phyloP scores from a whole-genome alignment of 2,888 invertebrate genomes.

The Reticulitermes lucifugus region DNA sequence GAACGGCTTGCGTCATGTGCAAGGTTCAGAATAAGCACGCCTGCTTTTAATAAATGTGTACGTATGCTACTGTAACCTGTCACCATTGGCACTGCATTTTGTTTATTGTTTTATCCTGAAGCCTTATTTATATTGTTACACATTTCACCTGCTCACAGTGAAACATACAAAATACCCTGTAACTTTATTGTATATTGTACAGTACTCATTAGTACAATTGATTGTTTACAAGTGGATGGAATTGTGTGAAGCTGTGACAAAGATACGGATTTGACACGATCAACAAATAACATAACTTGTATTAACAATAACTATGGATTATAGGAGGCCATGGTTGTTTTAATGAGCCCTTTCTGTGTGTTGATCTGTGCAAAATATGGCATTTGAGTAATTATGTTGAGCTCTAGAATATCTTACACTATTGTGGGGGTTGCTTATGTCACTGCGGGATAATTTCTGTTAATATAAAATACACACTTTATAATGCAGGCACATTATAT shows the following conservation, averaged over 20 bases:
- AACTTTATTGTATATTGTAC: constrained; percentile 10
- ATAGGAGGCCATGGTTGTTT: background rate
- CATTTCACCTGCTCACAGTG: background rate
- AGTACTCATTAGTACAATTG: background rate
- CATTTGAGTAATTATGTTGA: background rate
- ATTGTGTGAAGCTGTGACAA: background rate
- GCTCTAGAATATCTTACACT: background rate
- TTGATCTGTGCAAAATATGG: background rate
- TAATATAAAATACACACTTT: background rate
- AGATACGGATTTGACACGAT: constrained; percentile 23
- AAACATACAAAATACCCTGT: constrained; percentile 45
- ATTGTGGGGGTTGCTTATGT: background rate
- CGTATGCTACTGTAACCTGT: background rate
- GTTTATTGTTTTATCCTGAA: too few species aligned
- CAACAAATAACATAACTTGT: constrained; percentile 22
- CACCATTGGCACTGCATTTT: background rate
- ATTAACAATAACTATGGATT: constrained; percentile 26
- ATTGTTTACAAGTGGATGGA: constrained; percentile 37
- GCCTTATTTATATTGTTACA: background rate
- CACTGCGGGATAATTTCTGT: background rate
- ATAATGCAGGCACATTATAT: constrained; percentile 9
- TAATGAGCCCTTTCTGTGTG: background rate
- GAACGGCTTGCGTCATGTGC: too few species aligned
- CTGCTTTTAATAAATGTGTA: too few species aligned
- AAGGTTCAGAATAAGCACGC: too few species aligned